Conservation (phyloP, 2,888 invertebrate species). For the Agrochola lychnidis region DNA sequence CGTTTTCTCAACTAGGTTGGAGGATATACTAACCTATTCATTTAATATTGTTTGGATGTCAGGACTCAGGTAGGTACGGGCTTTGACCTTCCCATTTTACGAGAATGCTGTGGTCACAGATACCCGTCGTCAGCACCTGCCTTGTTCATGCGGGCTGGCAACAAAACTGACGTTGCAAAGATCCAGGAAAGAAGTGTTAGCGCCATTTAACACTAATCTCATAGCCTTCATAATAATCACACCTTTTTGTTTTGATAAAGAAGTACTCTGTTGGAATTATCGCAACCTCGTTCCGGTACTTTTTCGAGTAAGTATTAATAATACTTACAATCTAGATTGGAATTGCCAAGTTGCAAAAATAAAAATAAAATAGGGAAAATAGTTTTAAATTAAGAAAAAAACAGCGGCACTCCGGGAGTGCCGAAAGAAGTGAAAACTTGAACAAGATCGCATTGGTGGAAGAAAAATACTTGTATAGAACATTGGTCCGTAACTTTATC, state of each 20-base stretch:
- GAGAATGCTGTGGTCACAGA: slow-evolving; percentile 26
- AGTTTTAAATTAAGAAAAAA: too few species aligned
- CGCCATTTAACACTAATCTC: slow-evolving; percentile 27
- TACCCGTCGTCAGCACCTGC: slow-evolving; percentile 4
- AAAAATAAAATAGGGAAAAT: too few species aligned
- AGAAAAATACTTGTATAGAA: too few species aligned
- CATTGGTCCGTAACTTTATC: too few species aligned
- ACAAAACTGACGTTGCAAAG: background rate
- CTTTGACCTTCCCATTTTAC: slow-evolving; percentile 15
- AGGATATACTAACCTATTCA: background rate
- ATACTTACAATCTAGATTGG: slow-evolving; percentile 33
- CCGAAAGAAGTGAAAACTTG: too few species aligned
- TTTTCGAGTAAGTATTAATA: slow-evolving; percentile 24
- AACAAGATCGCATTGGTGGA: too few species aligned
- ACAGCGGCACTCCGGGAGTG: too few species aligned
- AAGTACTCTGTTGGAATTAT: slow-evolving; percentile 32
- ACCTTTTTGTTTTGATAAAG: slow-evolving; percentile 24
- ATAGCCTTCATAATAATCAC: slow-evolving; percentile 41
- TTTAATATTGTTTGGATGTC: background rate
- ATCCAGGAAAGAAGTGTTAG: background rate
- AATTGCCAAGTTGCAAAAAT: slow-evolving; percentile 16
- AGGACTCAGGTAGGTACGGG: too few species aligned
- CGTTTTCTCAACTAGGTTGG: too few species aligned
- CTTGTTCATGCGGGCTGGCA: slow-evolving; percentile 35
- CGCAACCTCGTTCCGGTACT: slow-evolving; percentile 46